These are phyloP conservation scores for Mimachlamys varia DNA, from an alignment of 2,888 invertebrate genomes.

Conservation along the genomic window DNA sequence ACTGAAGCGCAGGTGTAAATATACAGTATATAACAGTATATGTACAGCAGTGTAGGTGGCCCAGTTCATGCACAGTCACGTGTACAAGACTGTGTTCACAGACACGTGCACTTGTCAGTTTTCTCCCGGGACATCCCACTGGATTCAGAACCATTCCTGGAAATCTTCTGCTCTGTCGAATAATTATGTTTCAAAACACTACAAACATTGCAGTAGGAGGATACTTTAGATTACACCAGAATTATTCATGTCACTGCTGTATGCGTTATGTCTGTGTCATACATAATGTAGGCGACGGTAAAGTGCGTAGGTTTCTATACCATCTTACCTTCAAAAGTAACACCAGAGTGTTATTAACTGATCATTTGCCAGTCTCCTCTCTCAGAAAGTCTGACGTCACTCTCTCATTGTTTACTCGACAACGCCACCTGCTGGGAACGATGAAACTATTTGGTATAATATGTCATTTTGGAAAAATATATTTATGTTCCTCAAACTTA, in stretches of 20 bases:
- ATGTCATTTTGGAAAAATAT: background rate
- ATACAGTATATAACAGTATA: no score
- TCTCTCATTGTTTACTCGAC: background rate
- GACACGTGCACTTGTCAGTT: background rate
- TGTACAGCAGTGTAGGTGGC: no score
- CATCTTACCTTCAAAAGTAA: background rate
- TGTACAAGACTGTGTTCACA: background rate
- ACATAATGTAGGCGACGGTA: background rate
- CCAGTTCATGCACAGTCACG: background rate
- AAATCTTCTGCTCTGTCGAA: background rate
- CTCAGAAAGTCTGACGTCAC: background rate
- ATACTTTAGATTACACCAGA: background rate
- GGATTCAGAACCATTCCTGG: background rate
- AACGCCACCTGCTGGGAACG: background rate
- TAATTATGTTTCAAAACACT: background rate
- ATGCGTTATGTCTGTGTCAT: background rate
- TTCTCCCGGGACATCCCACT: background rate
- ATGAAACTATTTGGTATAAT: background rate
- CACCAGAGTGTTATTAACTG: background rate
- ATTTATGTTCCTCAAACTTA: no score
- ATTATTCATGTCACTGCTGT: background rate
- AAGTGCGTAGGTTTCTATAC: background rate
- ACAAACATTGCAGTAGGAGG: background rate
- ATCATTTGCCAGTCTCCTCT: background rate
- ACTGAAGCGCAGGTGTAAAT: no score